These are phyloP conservation scores for Armadillidium nasatum DNA, from an alignment of 1,140 invertebrate species.

Conservation along the genomic window DNA sequence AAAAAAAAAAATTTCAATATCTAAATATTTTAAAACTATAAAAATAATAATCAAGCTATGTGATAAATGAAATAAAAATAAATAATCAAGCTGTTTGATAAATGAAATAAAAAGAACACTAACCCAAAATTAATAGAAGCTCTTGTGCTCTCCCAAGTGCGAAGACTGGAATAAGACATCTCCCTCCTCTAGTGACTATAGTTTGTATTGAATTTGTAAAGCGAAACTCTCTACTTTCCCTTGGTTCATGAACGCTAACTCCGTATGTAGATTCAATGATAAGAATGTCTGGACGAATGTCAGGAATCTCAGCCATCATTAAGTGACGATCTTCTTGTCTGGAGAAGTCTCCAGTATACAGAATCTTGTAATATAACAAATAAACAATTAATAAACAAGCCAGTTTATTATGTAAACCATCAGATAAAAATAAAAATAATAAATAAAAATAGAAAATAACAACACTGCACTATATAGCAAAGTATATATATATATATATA, in stretches of 20 bases:
- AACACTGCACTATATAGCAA: too few species aligned
- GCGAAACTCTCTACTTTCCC: slow-evolving; percentile 89
- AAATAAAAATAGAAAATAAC: too few species aligned
- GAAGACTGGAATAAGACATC: slow-evolving; percentile 98
- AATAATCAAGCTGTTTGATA: too few species aligned
- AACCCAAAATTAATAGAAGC: slow-evolving; percentile 83
- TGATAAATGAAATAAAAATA: too few species aligned
- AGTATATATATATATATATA: too few species aligned
- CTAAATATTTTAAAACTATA: too few species aligned
- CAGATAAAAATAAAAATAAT: too few species aligned
- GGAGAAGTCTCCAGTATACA: slow-evolving; percentile 99
- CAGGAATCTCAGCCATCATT: slow-evolving; percentile 98
- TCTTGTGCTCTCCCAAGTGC: slow-evolving; percentile 96
- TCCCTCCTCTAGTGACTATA: slow-evolving; percentile 89
- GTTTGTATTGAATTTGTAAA: slow-evolving; percentile 94
- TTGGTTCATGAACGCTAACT: slow-evolving; percentile 96
- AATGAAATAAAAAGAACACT: slow-evolving; percentile 19
- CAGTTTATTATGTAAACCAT: too few species aligned
- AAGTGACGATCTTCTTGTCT: slow-evolving; percentile 97
- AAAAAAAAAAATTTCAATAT: too few species aligned
- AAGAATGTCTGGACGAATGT: slow-evolving; percentile 89
- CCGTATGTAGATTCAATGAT: slow-evolving; percentile 95
- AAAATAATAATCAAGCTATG: too few species aligned
- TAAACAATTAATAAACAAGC: slow-evolving; percentile 24
- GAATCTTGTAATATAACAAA: slow-evolving; percentile 68